phyloP scores from a whole-genome alignment of 2,797 vertebrate species.

The Sebastes cheni region DNA sequence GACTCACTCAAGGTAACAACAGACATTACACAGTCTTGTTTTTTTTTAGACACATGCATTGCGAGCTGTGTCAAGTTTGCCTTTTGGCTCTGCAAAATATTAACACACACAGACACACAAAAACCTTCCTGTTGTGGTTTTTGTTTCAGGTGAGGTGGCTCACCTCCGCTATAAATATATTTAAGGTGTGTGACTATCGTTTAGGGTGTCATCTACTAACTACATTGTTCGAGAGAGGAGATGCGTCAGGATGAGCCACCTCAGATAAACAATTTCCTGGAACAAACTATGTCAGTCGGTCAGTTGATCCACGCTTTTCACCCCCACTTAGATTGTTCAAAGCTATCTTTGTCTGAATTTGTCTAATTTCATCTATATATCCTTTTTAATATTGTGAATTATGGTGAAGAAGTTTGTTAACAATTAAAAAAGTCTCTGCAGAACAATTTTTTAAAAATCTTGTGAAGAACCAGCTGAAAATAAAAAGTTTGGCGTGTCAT shows the following conservation, averaged over 20 bases:
- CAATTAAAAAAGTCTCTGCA: neutral
- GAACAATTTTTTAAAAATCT: neutral
- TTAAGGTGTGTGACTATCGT: neutral
- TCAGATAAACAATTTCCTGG: neutral
- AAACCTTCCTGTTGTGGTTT: neutral
- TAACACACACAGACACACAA: slow-evolving; percentile 2
- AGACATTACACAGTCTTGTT: slow-evolving; percentile 11
- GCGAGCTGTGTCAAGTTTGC: neutral
- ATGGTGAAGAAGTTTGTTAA: neutral
- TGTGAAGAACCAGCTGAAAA: neutral
- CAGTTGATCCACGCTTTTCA: neutral
- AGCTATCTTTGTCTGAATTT: neutral
- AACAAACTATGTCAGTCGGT: slow-evolving; percentile 3
- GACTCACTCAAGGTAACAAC: slow-evolving; percentile 97
- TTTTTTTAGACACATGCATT: slow-evolving; percentile 8
- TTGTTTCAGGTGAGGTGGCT: neutral
- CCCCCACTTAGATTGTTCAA: neutral
- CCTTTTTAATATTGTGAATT: neutral
- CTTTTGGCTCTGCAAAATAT: neutral
- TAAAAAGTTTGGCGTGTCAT: neutral
- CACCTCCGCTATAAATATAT: neutral
- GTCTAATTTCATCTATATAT: neutral
- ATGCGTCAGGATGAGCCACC: neutral
- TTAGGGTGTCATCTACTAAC: neutral
- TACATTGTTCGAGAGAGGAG: neutral